A percentile compares a stretch with the other conserved stretches of the same genome.
Evolutionary conservation across 2,888 invertebrate genomes (phyloP).

Genomic region (Hydrotaea cyrtoneurina): DNA sequence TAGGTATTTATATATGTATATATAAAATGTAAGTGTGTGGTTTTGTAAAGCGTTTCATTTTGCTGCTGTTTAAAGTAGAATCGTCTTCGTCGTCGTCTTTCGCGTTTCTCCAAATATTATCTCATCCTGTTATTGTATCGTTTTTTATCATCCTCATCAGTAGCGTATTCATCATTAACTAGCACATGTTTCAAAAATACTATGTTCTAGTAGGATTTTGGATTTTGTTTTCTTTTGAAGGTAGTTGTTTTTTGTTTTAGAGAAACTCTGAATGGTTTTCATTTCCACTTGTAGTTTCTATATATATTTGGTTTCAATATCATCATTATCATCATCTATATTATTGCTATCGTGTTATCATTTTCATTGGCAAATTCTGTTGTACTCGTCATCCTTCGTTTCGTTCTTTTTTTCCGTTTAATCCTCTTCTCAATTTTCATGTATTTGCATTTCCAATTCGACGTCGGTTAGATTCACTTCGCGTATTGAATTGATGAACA

Average conservation of each 20-base stretch:
- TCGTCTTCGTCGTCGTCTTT: conserved; percentile 25
- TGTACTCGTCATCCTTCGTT: conserved; percentile 44
- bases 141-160: conserved; percentile 3
- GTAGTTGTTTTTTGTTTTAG: conserved; percentile 21
- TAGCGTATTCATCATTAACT: not conserved
- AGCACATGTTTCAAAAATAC: conserved; percentile 48
- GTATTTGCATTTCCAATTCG: conserved; percentile 87
- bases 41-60: conserved; percentile 54
- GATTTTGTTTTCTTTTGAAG: conserved; percentile 37
- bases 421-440: conserved; percentile 80
- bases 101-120: conserved; percentile 20
- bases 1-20: not conserved
- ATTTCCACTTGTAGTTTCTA: not conserved
- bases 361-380: conserved; percentile 13
- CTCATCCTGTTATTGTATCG: not conserved
- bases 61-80: conserved; percentile 41
- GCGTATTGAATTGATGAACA: conserved; percentile 93
- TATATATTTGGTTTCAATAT: conserved; percentile 27
- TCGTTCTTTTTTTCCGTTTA: not conserved
- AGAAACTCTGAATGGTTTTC: not conserved
- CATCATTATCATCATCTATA: conserved; percentile 30
- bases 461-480: conserved; percentile 88
- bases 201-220: conserved; percentile 42
- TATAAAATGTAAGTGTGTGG: conserved; percentile 19
- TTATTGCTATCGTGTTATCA: conserved; percentile 28